These are phyloP conservation scores for Cathartes aura DNA, from an alignment of 2,113 vertebrate genomes.

Conservation along the genomic window DNA sequence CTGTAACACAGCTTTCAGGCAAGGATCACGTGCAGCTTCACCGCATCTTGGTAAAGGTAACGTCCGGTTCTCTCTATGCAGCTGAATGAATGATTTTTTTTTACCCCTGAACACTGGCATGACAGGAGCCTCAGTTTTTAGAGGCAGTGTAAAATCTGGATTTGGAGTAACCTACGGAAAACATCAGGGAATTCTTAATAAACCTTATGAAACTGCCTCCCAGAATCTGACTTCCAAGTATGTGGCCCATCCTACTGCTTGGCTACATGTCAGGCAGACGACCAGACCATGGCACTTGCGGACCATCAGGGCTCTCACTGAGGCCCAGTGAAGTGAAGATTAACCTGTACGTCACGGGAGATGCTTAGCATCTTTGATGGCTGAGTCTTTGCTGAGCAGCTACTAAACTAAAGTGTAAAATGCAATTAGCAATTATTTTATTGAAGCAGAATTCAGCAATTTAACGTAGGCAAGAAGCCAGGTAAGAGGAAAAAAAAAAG, in stretches of 20 bases:
- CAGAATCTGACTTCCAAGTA: not conserved
- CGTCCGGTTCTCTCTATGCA: not conserved
- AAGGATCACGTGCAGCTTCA: not conserved
- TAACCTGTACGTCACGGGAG: not conserved
- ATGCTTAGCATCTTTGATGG: not conserved
- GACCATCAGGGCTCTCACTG: not conserved
- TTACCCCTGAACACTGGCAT: not conserved
- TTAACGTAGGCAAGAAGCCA: constrained; percentile 1
- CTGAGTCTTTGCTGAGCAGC: constrained; percentile 1
- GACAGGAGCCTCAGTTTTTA: not conserved
- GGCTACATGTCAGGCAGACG: not conserved
- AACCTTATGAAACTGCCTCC: not conserved
- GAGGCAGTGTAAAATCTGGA: not conserved
- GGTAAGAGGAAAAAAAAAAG: not conserved
- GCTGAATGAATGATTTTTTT: not conserved
- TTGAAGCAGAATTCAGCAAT: constrained; percentile 43
- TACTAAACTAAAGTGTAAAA: constrained; percentile 30
- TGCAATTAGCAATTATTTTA: constrained; percentile 51
- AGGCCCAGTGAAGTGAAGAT: not conserved
- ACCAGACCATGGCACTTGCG: not conserved
- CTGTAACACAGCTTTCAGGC: not conserved
- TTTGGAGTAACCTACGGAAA: not conserved
- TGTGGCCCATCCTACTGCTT: not conserved
- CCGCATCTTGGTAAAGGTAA: not conserved
- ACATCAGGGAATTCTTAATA: not conserved